Percentiles rank a stretch among this genome's conserved stretches.
Conservation (phyloP, 1,140 invertebrate genomes). For the Neuroterus valhalla region DNA sequence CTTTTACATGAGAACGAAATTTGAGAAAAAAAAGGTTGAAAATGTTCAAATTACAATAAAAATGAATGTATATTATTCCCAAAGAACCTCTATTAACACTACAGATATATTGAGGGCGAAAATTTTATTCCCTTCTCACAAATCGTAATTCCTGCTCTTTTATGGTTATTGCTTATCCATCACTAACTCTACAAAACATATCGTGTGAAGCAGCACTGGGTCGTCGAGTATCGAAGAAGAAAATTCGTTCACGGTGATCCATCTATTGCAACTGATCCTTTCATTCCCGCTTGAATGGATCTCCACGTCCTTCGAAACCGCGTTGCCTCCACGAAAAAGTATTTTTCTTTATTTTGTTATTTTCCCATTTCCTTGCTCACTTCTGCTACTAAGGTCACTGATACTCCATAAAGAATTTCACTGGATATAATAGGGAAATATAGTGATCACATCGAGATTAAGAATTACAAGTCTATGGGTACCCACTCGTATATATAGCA, state of each 20-base stretch:
- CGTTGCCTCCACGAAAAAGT: constrained; percentile 8
- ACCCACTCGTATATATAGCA: too few species aligned
- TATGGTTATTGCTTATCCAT: not conserved
- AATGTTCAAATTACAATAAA: too few species aligned
- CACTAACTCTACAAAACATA: constrained; percentile 7
- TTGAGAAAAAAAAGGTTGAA: too few species aligned
- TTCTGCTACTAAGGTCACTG: not conserved
- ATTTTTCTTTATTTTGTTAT: constrained; percentile 10
- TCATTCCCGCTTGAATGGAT: constrained; percentile 40
- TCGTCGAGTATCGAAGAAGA: not conserved
- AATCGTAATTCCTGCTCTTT: not conserved
- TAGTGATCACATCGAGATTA: not conserved
- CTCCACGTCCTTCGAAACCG: constrained; percentile 10
- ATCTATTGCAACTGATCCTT: constrained; percentile 36
- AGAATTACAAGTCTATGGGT: too few species aligned
- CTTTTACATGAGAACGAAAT: too few species aligned
- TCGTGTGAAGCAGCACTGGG: not conserved
- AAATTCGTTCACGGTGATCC: not conserved
- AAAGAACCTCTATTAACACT: too few species aligned
- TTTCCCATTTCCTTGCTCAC: constrained; percentile 13
- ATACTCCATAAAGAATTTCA: not conserved
- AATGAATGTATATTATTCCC: too few species aligned
- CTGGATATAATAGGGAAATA: constrained; percentile 6
- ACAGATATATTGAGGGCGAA: too few species aligned
- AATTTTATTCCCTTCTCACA: too few species aligned